Conservation (phyloP, 1,140 invertebrate genomes). For the Ceratoteleas bidentatus region DNA sequence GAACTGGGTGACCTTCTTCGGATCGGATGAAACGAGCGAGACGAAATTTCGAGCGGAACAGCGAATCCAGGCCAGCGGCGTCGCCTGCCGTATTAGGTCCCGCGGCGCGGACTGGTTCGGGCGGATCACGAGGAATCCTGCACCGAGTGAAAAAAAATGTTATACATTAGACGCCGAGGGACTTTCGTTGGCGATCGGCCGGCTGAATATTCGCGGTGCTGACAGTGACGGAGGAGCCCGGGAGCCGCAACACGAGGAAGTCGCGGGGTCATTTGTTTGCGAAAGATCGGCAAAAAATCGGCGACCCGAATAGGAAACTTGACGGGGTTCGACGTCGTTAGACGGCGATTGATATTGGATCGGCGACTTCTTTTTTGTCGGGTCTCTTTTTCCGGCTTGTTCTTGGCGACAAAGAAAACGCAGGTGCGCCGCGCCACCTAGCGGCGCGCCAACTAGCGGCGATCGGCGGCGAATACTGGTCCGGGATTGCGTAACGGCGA, state of each 20-base stretch:
- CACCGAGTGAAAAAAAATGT: conserved; percentile 26
- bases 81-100: conserved; percentile 44
- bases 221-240: conserved; percentile 37
- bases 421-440: background rate
- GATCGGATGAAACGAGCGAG: conserved; percentile 1
- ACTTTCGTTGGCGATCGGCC: conserved; percentile 32
- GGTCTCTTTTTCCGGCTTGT: background rate
- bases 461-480: background rate
- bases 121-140: conserved; percentile 40
- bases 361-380: background rate
- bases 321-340: conserved; percentile 47
- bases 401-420: too few relatives aligned
- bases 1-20: conserved; percentile 65
- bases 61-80: conserved; percentile 40
- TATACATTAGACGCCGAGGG: conserved; percentile 36
- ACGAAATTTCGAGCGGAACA: conserved; percentile 20
- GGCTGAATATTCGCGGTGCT: conserved; percentile 4
- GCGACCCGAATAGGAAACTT: conserved; percentile 38
- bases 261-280: conserved; percentile 41
- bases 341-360: conserved; percentile 33
- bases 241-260: conserved; percentile 27
- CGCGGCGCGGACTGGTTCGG: conserved; percentile 33
- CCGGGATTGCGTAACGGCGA: conserved; percentile 22
- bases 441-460: background rate
- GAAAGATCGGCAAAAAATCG: conserved; percentile 28